These are phyloP conservation scores for Tenthredo scrophulariae DNA, from an alignment of 2,888 invertebrate genomes.

Conservation along the genomic window DNA sequence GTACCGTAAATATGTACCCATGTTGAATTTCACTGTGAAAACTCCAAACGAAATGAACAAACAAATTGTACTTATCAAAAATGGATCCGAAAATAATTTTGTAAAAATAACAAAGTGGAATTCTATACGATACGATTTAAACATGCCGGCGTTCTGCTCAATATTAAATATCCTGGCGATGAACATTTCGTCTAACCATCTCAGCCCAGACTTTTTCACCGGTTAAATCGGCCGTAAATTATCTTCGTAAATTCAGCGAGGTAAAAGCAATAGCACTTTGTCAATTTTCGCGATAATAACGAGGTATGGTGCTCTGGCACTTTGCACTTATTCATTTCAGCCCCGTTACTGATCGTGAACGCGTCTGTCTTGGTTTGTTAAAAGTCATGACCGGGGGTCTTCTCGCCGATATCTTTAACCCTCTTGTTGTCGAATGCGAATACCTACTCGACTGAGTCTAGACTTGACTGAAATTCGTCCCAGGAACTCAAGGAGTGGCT, in stretches of 20 bases:
- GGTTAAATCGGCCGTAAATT: slow-evolving; percentile 33
- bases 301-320: background rate
- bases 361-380: slow-evolving; percentile 12
- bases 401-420: background rate
- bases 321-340: slow-evolving; percentile 27
- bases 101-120: background rate
- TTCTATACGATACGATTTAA: background rate
- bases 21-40: background rate
- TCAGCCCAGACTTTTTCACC: background rate
- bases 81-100: background rate
- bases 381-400: background rate
- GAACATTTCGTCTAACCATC: background rate
- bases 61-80: slow-evolving; percentile 4
- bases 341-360: background rate
- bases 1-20: background rate
- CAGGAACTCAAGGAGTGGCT: slow-evolving; percentile 10
- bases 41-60: background rate
- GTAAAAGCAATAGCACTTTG: slow-evolving; percentile 6
- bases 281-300: slow-evolving; percentile 22
- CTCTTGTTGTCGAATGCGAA: slow-evolving; percentile 32
- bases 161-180: background rate
- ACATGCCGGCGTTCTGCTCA: background rate
- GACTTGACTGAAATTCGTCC: slow-evolving; percentile 34
- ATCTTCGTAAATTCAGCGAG: background rate
- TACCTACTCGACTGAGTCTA: slow-evolving; percentile 39